Evolutionary conservation across 2,888 invertebrate species (phyloP).

Genomic region (Caenorhabditis becei): DNA sequence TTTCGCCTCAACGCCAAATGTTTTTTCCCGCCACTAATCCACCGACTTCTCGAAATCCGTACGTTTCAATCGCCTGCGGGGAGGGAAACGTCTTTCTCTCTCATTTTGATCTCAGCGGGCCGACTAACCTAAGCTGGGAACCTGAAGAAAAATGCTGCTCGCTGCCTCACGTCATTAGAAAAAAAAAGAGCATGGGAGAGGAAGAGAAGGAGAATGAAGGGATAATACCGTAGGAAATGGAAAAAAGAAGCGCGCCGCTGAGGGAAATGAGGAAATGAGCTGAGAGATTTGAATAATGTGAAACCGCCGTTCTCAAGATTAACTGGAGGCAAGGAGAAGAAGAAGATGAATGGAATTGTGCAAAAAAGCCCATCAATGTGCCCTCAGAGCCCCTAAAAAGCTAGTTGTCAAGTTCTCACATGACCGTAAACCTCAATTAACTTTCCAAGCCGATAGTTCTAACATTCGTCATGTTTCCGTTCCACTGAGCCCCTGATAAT

Average conservation of each 20-base stretch:
- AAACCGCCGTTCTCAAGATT: neutral
- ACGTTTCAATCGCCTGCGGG: slow-evolving; percentile 10
- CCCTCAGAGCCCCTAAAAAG: no score
- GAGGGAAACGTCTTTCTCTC: neutral
- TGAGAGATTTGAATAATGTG: slow-evolving; percentile 28
- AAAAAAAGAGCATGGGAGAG: neutral
- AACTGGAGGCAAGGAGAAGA: no score
- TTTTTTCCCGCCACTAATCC: slow-evolving; percentile 11
- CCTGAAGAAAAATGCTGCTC: slow-evolving; percentile 18
- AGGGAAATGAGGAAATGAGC: slow-evolving; percentile 83
- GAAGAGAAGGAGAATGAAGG: neutral
- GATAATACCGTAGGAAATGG: slow-evolving; percentile 35
- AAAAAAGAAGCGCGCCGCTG: no score
- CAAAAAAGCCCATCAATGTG: no score
- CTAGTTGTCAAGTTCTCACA: neutral
- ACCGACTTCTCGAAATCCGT: neutral
- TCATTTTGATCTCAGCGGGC: neutral
- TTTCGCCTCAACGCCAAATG: neutral
- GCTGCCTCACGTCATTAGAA: slow-evolving; percentile 31
- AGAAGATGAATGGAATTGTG: neutral
- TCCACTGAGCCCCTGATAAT: no score
- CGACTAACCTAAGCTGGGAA: slow-evolving; percentile 23
- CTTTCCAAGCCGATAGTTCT: no score
- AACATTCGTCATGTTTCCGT: no score
- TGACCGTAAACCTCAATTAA: slow-evolving; percentile 23